phyloP scores from a whole-genome alignment of 2,797 vertebrate genomes.

The Notolepis coatsorum region DNA sequence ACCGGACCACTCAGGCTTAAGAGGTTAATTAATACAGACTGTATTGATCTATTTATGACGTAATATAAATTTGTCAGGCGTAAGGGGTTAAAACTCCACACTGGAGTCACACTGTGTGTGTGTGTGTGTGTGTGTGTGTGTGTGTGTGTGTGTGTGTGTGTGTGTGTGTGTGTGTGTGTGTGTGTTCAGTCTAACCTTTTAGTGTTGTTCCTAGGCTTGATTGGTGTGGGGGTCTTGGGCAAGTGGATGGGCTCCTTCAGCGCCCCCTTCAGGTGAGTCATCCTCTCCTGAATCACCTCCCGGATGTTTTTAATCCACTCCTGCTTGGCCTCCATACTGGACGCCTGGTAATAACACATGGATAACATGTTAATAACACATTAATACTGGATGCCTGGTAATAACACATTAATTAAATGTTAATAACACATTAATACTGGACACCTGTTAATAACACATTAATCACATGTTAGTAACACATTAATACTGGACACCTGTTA shows the following conservation, averaged over 20 bases:
- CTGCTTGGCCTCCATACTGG: conserved; percentile 95
- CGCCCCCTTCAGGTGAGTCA: conserved; percentile 97
- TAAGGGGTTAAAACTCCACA: too few relatives aligned
- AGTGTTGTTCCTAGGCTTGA: conserved; percentile 91
- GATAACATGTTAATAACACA: neutral
- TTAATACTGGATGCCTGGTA: too few relatives aligned
- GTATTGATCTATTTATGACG: too few relatives aligned
- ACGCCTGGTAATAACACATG: conserved; percentile 80
- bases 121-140: neutral
- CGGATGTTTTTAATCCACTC: conserved; percentile 99
- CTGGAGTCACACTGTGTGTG: too few relatives aligned
- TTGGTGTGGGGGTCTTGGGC: conserved; percentile 91
- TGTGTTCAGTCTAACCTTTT: conserved; percentile 84
- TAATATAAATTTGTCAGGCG: too few relatives aligned
- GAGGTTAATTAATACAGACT: too few relatives aligned
- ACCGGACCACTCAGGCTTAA: too few relatives aligned
- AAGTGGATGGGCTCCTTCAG: conserved; percentile 96
- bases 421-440: too few relatives aligned
- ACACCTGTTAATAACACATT: conserved; percentile 80
- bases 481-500: too few relatives aligned
- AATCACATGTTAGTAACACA: neutral
- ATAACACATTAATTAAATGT: too few relatives aligned
- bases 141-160: neutral
- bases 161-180: neutral
- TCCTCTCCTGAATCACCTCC: conserved; percentile 98